phyloP scores from a whole-genome alignment of 2,888 invertebrate genomes.

The Gnatocerus cornutus region DNA sequence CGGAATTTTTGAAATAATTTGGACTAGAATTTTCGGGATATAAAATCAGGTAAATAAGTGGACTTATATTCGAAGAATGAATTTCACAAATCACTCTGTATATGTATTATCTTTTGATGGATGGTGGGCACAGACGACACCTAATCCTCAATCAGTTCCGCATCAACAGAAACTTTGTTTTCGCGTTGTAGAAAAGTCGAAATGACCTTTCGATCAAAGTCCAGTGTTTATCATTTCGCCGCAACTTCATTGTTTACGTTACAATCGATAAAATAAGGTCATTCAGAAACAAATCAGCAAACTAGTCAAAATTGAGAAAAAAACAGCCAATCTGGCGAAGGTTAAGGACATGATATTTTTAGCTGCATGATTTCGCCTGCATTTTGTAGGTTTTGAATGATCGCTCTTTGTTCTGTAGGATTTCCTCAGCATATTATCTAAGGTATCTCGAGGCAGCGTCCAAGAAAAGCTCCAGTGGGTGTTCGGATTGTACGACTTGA shows the following conservation, averaged over 20 bases:
- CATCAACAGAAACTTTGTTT: too few relatives aligned
- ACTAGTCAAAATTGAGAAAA: not conserved
- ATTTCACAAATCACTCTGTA: too few relatives aligned
- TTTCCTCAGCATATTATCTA: constrained; percentile 87
- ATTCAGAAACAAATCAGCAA: not conserved
- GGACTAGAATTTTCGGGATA: too few relatives aligned
- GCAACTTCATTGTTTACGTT: constrained; percentile 29
- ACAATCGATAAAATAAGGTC: constrained; percentile 8
- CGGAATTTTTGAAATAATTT: too few relatives aligned
- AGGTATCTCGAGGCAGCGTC: constrained; percentile 87
- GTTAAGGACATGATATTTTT: too few relatives aligned
- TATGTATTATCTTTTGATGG: too few relatives aligned
- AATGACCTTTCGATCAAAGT: constrained; percentile 29
- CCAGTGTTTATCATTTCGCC: constrained; percentile 26
- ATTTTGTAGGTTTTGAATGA: not conserved
- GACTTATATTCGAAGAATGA: too few relatives aligned
- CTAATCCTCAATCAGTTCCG: too few relatives aligned
- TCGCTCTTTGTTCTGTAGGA: constrained; percentile 74
- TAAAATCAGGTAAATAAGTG: too few relatives aligned
- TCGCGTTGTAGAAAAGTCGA: constrained; percentile 17
- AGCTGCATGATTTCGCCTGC: too few relatives aligned
- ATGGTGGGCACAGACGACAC: too few relatives aligned
- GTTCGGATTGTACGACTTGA: constrained; percentile 90
- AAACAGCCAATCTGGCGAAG: too few relatives aligned
- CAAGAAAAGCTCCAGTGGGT: constrained; percentile 93